A percentile compares a stretch with the other conserved stretches of the same genome.
Conservation (phyloP, 2,113 vertebrate genomes). For the Xenopus laevis region DNA sequence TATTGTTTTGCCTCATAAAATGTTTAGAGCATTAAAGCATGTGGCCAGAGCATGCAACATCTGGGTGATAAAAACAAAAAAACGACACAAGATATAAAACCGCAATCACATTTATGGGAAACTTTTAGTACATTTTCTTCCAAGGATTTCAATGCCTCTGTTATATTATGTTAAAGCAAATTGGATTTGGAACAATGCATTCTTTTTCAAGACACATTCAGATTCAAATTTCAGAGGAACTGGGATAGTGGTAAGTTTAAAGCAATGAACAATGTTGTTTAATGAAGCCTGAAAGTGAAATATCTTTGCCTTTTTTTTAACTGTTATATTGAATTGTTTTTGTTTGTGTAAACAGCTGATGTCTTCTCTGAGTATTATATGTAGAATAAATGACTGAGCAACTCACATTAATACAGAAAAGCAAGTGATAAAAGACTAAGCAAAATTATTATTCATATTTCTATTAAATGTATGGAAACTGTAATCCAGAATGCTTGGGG, state of each 20-base stretch:
- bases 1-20: constrained; percentile 12
- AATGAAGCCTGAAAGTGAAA: constrained; percentile 7
- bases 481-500: too few species aligned
- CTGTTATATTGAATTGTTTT: too few species aligned
- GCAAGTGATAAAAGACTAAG: too few species aligned
- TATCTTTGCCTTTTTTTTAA: neutral
- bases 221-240: constrained; percentile 15
- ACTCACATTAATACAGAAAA: too few species aligned
- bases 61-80: constrained; percentile 21
- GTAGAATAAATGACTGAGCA: too few species aligned
- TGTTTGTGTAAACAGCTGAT: too few species aligned
- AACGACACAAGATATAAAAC: constrained; percentile 35
- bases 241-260: neutral
- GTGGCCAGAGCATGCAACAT: constrained; percentile 20
- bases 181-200: constrained; percentile 19
- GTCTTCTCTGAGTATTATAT: too few species aligned
- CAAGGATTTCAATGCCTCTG: constrained; percentile 19
- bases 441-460: too few species aligned
- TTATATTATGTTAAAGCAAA: constrained; percentile 26
- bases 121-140: constrained; percentile 30
- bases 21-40: constrained; percentile 15
- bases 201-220: constrained; percentile 9
- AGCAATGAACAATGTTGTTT: neutral
- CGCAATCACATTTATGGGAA: constrained; percentile 33
- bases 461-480: too few species aligned